phyloP scores from a whole-genome alignment of 2,888 invertebrate species.

The Tipula vernalis region DNA sequence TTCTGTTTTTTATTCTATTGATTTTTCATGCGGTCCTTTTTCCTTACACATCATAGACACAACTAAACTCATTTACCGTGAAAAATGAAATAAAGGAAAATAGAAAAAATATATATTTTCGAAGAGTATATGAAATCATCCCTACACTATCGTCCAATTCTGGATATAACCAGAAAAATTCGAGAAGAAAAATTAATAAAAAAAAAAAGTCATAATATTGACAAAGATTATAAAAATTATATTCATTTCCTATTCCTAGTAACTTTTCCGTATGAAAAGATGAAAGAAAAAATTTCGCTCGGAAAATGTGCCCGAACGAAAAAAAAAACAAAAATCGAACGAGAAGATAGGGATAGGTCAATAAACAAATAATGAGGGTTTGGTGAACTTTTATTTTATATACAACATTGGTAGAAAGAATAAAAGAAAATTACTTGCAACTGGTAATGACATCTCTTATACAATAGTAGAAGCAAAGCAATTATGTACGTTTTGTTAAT shows the following conservation, averaged over 20 bases:
- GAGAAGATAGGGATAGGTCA: not conserved
- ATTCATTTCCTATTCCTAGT: not conserved
- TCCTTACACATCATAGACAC: not conserved
- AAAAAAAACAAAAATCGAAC: not conserved
- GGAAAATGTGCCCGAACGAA: not conserved
- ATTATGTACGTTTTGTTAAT: too few species aligned
- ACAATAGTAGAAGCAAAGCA: not conserved
- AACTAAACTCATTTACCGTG: not conserved
- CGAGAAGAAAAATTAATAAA: not conserved
- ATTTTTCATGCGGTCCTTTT: not conserved
- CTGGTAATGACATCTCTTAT: not conserved
- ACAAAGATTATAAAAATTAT: not conserved
- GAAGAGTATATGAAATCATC: not conserved
- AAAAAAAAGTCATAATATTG: not conserved
- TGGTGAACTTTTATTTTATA: not conserved
- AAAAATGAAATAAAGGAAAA: not conserved
- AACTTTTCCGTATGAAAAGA: not conserved
- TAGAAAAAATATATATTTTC: not conserved
- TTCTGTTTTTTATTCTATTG: not conserved
- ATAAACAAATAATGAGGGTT: not conserved
- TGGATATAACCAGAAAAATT: not conserved
- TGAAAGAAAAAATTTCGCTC: not conserved
- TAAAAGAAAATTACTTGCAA: not conserved
- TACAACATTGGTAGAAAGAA: not conserved
- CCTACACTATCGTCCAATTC: not conserved